These are phyloP conservation scores for Microplitis deprimator DNA, from an alignment of 2,888 invertebrate genomes.

Conservation along the genomic window DNA sequence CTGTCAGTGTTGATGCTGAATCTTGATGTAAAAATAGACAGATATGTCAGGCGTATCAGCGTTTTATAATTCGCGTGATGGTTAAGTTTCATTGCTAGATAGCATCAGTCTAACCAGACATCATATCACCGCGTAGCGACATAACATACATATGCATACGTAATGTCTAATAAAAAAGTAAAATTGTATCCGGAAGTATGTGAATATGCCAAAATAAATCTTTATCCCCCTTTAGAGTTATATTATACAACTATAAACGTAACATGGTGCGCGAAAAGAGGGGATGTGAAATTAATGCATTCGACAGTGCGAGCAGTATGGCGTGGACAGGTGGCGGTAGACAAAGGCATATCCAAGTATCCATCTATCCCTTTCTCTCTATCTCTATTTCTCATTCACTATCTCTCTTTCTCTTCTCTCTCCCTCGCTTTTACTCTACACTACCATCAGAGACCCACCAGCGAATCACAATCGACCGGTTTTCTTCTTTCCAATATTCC, in stretches of 20 bases:
- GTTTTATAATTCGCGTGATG: too few species aligned
- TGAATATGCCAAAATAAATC: conserved; percentile 22
- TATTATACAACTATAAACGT: neutral
- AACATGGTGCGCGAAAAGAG: neutral
- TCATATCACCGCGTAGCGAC: too few species aligned
- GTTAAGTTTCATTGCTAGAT: too few species aligned
- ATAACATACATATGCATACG: too few species aligned
- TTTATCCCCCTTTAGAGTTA: conserved; percentile 11
- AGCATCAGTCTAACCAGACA: too few species aligned
- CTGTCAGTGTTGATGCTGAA: conserved; percentile 51
- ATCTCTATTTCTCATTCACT: conserved; percentile 9
- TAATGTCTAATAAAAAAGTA: neutral
- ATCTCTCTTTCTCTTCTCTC: conserved; percentile 26
- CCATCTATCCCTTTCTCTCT: conserved; percentile 29
- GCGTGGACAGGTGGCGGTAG: conserved; percentile 42
- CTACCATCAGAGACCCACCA: conserved; percentile 24
- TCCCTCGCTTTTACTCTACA: conserved; percentile 11
- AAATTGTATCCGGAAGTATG: conserved; percentile 13
- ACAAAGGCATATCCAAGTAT: conserved; percentile 42
- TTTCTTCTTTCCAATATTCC: conserved; percentile 41
- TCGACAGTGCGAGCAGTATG: conserved; percentile 38
- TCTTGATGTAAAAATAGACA: conserved; percentile 61
- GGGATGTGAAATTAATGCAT: conserved; percentile 39
- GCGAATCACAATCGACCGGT: conserved; percentile 45
- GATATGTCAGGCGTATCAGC: neutral